phyloP scores from a whole-genome alignment of 2,797 vertebrate species.

The Epinephelus awoara region DNA sequence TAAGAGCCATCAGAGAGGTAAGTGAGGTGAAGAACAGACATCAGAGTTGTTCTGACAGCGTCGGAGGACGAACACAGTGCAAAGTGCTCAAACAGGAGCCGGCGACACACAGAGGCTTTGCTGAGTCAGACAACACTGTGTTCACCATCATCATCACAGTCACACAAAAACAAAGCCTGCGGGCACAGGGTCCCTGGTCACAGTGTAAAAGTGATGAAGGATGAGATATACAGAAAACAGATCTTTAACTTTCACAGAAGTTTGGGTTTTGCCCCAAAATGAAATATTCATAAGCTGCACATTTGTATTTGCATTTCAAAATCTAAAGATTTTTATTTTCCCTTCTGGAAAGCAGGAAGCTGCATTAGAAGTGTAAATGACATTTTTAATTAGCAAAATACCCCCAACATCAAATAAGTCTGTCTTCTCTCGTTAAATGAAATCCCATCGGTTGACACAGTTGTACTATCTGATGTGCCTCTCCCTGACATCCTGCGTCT shows the following conservation, averaged over 20 bases:
- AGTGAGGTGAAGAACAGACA: not conserved
- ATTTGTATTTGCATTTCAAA: constrained; percentile 22
- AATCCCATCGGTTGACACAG: constrained; percentile 35
- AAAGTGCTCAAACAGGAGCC: constrained; percentile 15
- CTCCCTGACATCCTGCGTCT: constrained; percentile 50
- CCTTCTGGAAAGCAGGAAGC: constrained; percentile 14
- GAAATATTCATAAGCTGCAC: not conserved
- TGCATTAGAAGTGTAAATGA: not conserved
- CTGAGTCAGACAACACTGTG: constrained; percentile 18
- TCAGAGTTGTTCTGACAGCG: constrained; percentile 9
- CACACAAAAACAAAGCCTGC: not conserved
- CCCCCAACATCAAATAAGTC: constrained; percentile 13
- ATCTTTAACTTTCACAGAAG: not conserved
- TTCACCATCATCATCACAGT: not conserved
- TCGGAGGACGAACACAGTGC: not conserved
- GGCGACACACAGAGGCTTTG: not conserved
- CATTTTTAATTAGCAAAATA: constrained; percentile 15
- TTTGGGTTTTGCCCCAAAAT: not conserved
- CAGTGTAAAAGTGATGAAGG: not conserved
- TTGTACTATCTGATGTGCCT: constrained; percentile 45
- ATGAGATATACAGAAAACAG: not conserved
- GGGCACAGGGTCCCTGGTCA: not conserved
- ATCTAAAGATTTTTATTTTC: not conserved
- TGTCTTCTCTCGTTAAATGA: constrained; percentile 3
- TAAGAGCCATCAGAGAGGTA: not conserved